phyloP scores from a whole-genome alignment of 2,113 vertebrate genomes.

The Microcebus griseorufus region DNA sequence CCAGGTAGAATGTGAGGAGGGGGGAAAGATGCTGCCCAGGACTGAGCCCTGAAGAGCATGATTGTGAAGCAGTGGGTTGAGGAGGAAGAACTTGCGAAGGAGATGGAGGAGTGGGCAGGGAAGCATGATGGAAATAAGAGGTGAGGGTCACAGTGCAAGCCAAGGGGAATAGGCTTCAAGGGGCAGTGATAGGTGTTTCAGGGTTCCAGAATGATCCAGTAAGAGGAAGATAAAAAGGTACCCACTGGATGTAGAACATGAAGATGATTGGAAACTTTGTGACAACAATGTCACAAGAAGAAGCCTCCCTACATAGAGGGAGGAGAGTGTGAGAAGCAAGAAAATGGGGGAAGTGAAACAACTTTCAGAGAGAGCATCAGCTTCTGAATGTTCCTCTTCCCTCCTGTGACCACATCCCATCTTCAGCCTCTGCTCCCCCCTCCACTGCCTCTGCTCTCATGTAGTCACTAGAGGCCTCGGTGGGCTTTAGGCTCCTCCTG shows the following conservation, averaged over 20 bases:
- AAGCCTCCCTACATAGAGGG: not conserved
- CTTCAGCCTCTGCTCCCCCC: not conserved
- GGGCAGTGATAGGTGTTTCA: not conserved
- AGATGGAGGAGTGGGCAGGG: not conserved
- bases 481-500: not conserved
- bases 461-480: not conserved
- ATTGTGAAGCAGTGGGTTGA: constrained; percentile 1
- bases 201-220: not conserved
- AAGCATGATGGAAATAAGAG: not conserved
- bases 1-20: not conserved
- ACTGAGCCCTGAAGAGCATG: not conserved
- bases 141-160: not conserved
- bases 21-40: not conserved
- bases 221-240: not conserved
- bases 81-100: not conserved
- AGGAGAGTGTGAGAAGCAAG: constrained; percentile 9
- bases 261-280: not conserved
- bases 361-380: not conserved
- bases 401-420: not conserved
- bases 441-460: not conserved
- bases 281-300: not conserved
- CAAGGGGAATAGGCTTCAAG: not conserved
- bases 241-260: not conserved
- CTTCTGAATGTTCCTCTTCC: not conserved
- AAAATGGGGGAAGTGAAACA: not conserved